These are phyloP conservation scores for Hormaphis cornu DNA, from an alignment of 1,140 invertebrate species.

Conservation along the genomic window DNA sequence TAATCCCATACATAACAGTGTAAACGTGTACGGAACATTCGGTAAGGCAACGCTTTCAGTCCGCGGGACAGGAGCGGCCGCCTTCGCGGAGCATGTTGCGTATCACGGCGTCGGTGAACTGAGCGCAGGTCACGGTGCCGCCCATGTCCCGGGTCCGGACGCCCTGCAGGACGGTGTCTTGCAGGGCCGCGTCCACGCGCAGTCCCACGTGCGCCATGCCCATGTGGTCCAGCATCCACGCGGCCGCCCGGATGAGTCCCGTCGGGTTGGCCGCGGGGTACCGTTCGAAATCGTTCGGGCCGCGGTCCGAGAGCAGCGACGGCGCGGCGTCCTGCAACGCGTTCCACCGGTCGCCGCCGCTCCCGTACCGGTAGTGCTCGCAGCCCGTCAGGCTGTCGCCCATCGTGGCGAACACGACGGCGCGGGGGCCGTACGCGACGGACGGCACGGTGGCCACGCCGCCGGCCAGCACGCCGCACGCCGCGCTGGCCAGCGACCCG, in stretches of 20 bases:
- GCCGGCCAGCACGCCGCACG: conserved; percentile 90
- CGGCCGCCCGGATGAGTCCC: conserved; percentile 85
- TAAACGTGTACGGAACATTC: too few species aligned
- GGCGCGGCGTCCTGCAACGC: too few species aligned
- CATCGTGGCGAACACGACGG: conserved; percentile 93
- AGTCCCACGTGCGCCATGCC: conserved; percentile 41
- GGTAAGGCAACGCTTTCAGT: too few species aligned
- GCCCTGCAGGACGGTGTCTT: background rate
- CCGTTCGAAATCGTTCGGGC: too few species aligned
- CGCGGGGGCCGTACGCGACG: conserved; percentile 82
- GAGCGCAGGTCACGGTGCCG: background rate
- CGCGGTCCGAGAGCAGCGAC: too few species aligned
- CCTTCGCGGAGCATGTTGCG: conserved; percentile 46
- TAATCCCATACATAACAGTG: too few species aligned
- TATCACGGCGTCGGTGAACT: background rate
- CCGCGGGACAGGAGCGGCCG: too few species aligned
- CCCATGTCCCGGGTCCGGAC: background rate
- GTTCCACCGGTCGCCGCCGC: background rate
- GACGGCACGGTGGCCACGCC: conserved; percentile 95
- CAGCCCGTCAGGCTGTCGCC: conserved; percentile 86
- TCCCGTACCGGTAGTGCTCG: conserved; percentile 64
- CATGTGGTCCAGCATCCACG: conserved; percentile 90
- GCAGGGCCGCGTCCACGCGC: background rate
- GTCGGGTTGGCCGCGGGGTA: conserved; percentile 98
- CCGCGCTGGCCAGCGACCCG: conserved; percentile 95